phyloP scores from a whole-genome alignment of 2,113 vertebrate genomes.

The Sebastes fasciatus region DNA sequence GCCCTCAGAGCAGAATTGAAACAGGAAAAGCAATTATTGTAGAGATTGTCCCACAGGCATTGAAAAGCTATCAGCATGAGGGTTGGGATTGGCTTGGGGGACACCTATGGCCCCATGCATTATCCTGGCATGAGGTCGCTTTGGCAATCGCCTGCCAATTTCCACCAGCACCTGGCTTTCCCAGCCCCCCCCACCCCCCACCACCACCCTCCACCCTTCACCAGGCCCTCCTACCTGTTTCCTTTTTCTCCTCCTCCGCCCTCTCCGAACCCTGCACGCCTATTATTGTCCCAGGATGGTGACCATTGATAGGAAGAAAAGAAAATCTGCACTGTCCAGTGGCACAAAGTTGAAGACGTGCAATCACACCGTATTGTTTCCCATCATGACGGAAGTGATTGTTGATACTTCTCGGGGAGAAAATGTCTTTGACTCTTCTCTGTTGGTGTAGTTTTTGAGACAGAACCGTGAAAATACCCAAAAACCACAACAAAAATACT shows the following conservation, averaged over 20 bases:
- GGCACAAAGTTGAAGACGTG: conserved; percentile 53
- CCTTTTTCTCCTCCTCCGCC: conserved; percentile 73
- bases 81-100: conserved; percentile 92
- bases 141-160: conserved; percentile 90
- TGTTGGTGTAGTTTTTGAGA: conserved; percentile 5
- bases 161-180: conserved; percentile 90
- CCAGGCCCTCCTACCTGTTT: conserved; percentile 91
- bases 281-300: conserved; percentile 58
- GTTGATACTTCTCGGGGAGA: conserved; percentile 29
- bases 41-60: conserved; percentile 89
- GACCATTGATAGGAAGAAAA: conserved; percentile 42
- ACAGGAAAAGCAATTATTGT: conserved; percentile 90
- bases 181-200: conserved; percentile 81
- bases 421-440: conserved; percentile 24
- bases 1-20: conserved; percentile 81
- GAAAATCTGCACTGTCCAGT: conserved; percentile 9
- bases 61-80: conserved; percentile 94
- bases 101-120: conserved; percentile 95
- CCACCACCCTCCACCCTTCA: conserved; percentile 58
- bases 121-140: conserved; percentile 92
- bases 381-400: conserved; percentile 22
- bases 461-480: conserved; percentile 29
- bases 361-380: conserved; percentile 44
- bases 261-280: conserved; percentile 28
- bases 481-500: conserved; percentile 41